Conservation (phyloP, 2,888 invertebrate genomes). For the Synanthedon andrenaeformis region DNA sequence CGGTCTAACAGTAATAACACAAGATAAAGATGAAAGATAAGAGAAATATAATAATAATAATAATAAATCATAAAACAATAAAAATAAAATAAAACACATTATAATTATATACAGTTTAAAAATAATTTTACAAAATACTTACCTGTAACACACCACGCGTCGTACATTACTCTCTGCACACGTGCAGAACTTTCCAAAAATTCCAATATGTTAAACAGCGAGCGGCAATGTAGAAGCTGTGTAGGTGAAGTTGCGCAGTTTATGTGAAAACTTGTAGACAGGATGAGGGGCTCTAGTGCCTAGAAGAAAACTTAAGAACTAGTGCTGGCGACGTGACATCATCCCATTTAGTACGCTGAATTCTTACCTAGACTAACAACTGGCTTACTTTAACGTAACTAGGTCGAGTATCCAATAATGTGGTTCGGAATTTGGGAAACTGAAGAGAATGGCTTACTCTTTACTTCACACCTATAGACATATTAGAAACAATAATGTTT, state of each 20-base stretch:
- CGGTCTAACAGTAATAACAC: too few species aligned
- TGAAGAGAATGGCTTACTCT: too few species aligned
- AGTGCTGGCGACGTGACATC: constrained; percentile 57
- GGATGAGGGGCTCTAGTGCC: constrained; percentile 34
- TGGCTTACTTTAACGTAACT: background rate
- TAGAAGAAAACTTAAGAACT: constrained; percentile 44
- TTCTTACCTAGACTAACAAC: constrained; percentile 2
- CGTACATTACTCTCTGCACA: background rate
- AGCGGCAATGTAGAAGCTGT: constrained; percentile 27
- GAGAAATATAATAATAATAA: too few species aligned
- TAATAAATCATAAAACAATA: too few species aligned
- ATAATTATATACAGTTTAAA: too few species aligned
- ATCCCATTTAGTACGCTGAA: constrained; percentile 23
- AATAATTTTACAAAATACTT: too few species aligned
- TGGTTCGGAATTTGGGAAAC: background rate
- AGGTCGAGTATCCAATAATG: background rate
- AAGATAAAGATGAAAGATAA: too few species aligned
- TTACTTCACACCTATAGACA: too few species aligned
- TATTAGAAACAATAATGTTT: too few species aligned
- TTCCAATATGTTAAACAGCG: constrained; percentile 45
- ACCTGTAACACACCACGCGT: background rate
- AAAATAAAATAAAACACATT: too few species aligned
- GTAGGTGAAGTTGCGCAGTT: constrained; percentile 51
- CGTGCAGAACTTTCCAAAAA: constrained; percentile 7
- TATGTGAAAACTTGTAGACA: constrained; percentile 62